Percentiles rank a stretch among this genome's conserved stretches.
phyloP scores from a whole-genome alignment of 2,888 invertebrate genomes.

The Hymenopus coronatus region DNA sequence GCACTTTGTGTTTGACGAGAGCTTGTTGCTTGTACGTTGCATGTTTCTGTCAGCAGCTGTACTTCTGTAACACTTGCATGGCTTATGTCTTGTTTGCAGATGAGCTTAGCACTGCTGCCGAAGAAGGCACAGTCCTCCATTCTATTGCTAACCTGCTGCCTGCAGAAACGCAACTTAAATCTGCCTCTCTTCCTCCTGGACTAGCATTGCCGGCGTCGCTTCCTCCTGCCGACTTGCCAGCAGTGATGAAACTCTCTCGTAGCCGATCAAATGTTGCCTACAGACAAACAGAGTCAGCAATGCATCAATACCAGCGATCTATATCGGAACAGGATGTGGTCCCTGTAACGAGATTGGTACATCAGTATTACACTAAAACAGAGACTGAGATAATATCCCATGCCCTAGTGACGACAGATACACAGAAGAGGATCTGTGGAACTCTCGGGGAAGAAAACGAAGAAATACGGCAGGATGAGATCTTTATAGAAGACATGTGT shows the following conservation, averaged over 20 bases:
- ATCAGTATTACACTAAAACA: conserved; percentile 1
- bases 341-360: conserved; percentile 33
- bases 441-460: conserved; percentile 37
- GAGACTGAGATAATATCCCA: not conserved
- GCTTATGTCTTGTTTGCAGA: conserved; percentile 26
- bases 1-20: not conserved
- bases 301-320: not conserved
- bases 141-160: conserved; percentile 41
- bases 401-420: not conserved
- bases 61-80: conserved; percentile 18
- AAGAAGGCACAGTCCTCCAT: conserved; percentile 6
- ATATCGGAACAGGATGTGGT: conserved; percentile 34
- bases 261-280: conserved; percentile 47
- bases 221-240: conserved; percentile 48
- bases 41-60: not conserved
- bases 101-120: conserved; percentile 4
- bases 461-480: conserved; percentile 44
- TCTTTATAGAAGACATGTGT: conserved; percentile 40
- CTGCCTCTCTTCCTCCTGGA: conserved; percentile 63
- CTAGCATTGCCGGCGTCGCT: conserved; percentile 47
- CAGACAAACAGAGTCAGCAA: conserved; percentile 47
- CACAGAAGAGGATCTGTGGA: conserved; percentile 28
- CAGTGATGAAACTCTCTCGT: conserved; percentile 47
- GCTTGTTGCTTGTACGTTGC: not conserved
- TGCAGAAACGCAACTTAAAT: conserved; percentile 58